Conservation (phyloP, 1,140 invertebrate species). For the Lepidurus apus region DNA sequence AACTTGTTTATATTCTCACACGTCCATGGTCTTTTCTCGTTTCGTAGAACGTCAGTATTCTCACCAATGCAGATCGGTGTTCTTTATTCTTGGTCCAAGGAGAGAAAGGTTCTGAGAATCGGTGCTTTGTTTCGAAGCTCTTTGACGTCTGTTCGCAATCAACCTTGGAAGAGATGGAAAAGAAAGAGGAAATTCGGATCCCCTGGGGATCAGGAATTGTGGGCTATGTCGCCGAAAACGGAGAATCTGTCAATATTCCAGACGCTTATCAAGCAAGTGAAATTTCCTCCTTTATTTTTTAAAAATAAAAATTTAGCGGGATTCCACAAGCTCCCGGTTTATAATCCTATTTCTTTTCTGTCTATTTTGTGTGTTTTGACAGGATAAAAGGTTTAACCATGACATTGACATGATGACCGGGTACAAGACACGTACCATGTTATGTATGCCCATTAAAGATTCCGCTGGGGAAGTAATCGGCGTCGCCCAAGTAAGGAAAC, state of each 20-base stretch:
- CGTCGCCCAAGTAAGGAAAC: constrained; percentile 69
- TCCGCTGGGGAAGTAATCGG: constrained; percentile 89
- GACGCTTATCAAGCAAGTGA: constrained; percentile 84
- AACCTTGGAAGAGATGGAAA: constrained; percentile 82
- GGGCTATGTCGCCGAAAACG: constrained; percentile 87
- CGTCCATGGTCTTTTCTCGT: neutral
- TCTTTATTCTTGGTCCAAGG: constrained; percentile 88
- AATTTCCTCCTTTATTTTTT: constrained; percentile 31
- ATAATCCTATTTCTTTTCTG: neutral
- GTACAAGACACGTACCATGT: constrained; percentile 82
- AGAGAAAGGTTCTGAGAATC: constrained; percentile 41
- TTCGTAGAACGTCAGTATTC: constrained; percentile 70
- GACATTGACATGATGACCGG: constrained; percentile 88
- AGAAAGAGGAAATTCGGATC: constrained; percentile 85
- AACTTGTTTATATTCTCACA: too few species aligned
- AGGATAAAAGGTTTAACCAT: constrained; percentile 87
- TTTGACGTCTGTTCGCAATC: constrained; percentile 89
- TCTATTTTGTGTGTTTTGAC: constrained; percentile 43
- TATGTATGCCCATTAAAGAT: constrained; percentile 96
- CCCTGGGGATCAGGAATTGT: constrained; percentile 87
- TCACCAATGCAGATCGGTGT: constrained; percentile 85
- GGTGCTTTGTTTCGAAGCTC: constrained; percentile 82
- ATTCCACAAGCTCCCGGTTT: neutral
- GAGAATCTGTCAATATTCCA: constrained; percentile 87
- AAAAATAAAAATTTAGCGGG: neutral